Percentiles rank a stretch among this genome's conserved stretches.
phyloP scores from a whole-genome alignment of 2,797 vertebrate genomes.

The Oreochromis grahami region DNA sequence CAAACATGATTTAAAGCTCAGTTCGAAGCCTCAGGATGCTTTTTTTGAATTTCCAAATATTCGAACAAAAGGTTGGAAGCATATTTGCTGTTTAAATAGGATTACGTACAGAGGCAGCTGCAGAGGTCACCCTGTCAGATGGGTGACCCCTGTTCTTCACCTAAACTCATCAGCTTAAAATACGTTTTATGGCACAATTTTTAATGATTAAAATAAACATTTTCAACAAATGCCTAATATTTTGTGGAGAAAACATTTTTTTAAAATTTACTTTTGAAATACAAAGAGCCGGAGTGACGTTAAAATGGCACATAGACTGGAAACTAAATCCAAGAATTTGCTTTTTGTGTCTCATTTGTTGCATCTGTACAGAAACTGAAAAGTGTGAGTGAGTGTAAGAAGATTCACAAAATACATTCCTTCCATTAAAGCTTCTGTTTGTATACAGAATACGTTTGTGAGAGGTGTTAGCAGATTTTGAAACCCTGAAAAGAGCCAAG shows the following conservation, averaged over 20 bases:
- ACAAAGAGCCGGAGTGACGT: neutral
- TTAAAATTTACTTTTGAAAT: accelerated
- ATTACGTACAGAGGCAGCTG: neutral
- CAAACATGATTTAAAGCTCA: neutral
- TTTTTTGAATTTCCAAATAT: neutral
- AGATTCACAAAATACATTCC: neutral
- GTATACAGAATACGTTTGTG: neutral
- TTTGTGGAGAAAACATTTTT: accelerated
- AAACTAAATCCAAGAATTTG: neutral
- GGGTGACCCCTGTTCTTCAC: neutral
- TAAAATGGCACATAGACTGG: neutral
- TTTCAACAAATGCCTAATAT: neutral
- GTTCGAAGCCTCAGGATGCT: neutral
- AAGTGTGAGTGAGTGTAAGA: neutral
- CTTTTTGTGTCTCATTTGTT: neutral
- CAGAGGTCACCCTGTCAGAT: neutral
- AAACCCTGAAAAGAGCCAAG: neutral
- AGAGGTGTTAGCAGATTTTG: neutral
- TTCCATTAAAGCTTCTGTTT: neutral
- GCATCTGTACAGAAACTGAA: neutral
- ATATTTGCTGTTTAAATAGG: neutral
- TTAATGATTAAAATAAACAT: neutral
- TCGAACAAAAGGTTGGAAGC: neutral
- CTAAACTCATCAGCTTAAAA: neutral
- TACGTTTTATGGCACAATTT: neutral